A percentile compares a stretch with the other conserved stretches of the same genome.
These are phyloP conservation scores for Cheirogaleus major DNA, from an alignment of 2,797 vertebrate genomes.

Conservation along the genomic window DNA sequence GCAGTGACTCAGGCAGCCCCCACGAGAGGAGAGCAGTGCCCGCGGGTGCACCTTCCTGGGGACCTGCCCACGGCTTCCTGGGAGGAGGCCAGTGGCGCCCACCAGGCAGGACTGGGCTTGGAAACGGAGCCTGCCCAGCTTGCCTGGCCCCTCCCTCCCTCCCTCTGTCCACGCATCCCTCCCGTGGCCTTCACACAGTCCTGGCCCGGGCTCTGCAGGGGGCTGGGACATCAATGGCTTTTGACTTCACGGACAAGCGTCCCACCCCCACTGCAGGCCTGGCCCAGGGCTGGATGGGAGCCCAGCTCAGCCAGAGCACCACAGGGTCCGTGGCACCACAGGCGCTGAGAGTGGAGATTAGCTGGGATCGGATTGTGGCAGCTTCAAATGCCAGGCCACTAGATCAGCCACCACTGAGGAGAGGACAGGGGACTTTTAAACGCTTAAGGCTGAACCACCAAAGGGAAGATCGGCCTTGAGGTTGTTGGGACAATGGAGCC, in stretches of 20 bases:
- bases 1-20: conserved; percentile 55
- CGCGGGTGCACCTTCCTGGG: neutral
- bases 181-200: neutral
- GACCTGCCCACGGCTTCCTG: conserved; percentile 55
- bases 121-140: neutral
- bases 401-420: neutral
- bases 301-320: no score
- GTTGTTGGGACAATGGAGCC: neutral
- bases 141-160: neutral
- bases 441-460: neutral
- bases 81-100: neutral
- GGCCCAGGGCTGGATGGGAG: neutral
- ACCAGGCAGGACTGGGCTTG: conserved; percentile 25
- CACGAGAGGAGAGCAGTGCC: neutral
- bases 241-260: neutral
- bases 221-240: neutral
- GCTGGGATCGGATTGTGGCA: neutral
- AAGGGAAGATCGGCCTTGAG: neutral
- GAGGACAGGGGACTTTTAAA: neutral
- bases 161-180: neutral
- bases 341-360: neutral
- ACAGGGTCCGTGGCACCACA: neutral
- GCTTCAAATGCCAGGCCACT: neutral
- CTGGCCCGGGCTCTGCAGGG: neutral
- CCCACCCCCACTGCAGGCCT: neutral